Evolutionary conservation across 2,113 vertebrate species (phyloP).

Genomic region (Tinamus guttatus): DNA sequence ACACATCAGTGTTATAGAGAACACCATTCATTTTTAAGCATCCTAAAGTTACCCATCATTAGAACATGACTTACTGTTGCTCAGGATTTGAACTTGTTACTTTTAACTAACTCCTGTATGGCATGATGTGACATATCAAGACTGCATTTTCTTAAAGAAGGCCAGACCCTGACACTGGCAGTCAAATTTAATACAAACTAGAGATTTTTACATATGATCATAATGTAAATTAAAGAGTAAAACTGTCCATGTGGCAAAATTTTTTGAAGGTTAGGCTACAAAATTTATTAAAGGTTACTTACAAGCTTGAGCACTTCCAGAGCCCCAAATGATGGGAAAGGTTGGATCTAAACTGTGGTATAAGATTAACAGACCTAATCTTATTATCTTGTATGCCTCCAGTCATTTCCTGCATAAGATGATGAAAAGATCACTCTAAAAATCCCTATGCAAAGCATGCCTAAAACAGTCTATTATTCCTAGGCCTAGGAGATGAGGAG

Average conservation of each 20-base stretch:
- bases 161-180: background rate
- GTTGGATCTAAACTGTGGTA: background rate
- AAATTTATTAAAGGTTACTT: background rate
- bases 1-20: background rate
- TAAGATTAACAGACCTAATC: background rate
- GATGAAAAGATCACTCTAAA: background rate
- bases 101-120: background rate
- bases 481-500: background rate
- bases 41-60: background rate
- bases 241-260: accelerated
- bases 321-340: background rate
- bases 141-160: background rate
- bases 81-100: background rate
- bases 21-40: background rate
- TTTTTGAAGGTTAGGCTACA: background rate
- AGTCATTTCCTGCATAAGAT: background rate
- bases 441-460: background rate
- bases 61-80: background rate
- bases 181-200: background rate
- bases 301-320: background rate
- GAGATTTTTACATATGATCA: background rate
- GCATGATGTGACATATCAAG: background rate
- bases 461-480: background rate
- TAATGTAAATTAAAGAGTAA: background rate
- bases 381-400: background rate